Percentiles rank a stretch among this genome's conserved stretches.
Evolutionary conservation across 2,113 vertebrate species (phyloP).

Genomic region (Paramormyrops kingsleyae): DNA sequence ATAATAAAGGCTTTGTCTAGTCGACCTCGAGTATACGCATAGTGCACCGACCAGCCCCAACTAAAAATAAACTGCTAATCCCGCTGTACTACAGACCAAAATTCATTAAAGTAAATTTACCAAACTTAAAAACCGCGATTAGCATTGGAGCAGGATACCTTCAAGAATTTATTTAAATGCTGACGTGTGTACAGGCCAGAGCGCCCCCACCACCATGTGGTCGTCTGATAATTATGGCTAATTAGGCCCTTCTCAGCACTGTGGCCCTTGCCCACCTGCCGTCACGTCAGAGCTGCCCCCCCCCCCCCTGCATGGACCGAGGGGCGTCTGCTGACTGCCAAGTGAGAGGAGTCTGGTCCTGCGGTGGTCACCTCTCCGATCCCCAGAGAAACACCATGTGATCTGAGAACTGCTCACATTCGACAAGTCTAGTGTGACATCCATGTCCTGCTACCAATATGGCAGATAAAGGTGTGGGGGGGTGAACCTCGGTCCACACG

Average conservation of each 20-base stretch:
- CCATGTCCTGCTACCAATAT: conserved; percentile 64
- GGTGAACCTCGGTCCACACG: neutral
- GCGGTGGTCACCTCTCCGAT: neutral
- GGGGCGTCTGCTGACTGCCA: neutral
- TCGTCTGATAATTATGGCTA: neutral
- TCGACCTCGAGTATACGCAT: neutral
- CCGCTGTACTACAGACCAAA: neutral
- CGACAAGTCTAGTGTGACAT: conserved; percentile 41
- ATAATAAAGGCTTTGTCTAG: neutral
- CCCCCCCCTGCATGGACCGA: neutral
- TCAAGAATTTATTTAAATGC: neutral
- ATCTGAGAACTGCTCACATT: neutral
- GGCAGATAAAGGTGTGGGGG: conserved; percentile 43
- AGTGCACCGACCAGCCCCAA: neutral
- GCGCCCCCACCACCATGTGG: neutral
- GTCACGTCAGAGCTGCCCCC: neutral
- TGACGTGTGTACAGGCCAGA: neutral
- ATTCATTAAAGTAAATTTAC: neutral
- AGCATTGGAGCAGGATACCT: neutral
- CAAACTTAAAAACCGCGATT: neutral
- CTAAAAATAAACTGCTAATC: neutral
- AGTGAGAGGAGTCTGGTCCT: neutral
- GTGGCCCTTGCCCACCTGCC: neutral
- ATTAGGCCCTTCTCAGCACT: neutral
- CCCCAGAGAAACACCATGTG: neutral